These are phyloP conservation scores for Peromyscus polionotus DNA, from an alignment of 2,113 vertebrate species.

Conservation along the genomic window DNA sequence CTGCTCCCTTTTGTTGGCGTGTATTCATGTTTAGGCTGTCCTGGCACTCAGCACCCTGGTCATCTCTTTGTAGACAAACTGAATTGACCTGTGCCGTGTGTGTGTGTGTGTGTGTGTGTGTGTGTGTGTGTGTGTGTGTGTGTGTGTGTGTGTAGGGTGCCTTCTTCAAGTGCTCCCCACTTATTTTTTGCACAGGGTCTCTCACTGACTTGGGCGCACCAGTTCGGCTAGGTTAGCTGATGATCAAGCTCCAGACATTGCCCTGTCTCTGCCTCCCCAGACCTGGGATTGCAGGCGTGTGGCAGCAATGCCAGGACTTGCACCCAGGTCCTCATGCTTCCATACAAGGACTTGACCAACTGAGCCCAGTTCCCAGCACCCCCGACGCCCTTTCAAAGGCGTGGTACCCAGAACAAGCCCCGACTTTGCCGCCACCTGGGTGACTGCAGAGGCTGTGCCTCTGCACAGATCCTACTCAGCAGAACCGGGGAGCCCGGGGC, in stretches of 20 bases:
- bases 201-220: background rate
- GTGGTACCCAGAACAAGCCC: background rate
- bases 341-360: background rate
- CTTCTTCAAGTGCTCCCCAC: background rate
- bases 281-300: background rate
- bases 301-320: no score
- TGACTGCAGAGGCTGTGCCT: background rate
- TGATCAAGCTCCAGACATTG: background rate
- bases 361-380: no score
- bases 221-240: no score
- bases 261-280: background rate
- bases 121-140: background rate
- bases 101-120: background rate
- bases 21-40: background rate
- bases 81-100: background rate
- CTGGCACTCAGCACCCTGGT: background rate
- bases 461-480: background rate
- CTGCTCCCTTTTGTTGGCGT: background rate
- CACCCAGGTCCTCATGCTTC: background rate
- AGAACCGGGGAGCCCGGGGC: background rate
- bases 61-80: background rate
- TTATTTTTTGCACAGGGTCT: background rate
- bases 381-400: background rate
- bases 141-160: no score
- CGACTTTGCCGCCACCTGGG: background rate